phyloP scores from a whole-genome alignment of 2,797 vertebrate genomes.

The Holocentrus rufus region DNA sequence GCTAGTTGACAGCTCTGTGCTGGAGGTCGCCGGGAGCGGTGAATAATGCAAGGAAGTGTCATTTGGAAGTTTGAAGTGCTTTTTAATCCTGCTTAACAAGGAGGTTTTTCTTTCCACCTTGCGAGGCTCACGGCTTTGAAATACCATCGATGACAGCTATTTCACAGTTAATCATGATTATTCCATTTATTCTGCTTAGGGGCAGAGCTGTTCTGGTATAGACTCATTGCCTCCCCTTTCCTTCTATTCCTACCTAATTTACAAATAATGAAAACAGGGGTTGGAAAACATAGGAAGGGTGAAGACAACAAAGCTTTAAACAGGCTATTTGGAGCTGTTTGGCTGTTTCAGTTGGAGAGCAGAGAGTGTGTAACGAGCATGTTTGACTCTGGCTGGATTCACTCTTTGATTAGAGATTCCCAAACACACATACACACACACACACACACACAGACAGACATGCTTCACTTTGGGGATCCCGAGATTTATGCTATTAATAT shows the following conservation, averaged over 20 bases:
- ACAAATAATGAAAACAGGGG: constrained; percentile 10
- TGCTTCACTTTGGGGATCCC: constrained; percentile 47
- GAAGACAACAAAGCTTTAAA: constrained; percentile 5
- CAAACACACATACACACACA: background rate
- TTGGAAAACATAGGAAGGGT: background rate
- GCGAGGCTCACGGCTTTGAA: constrained; percentile 32
- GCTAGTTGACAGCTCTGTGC: constrained; percentile 59
- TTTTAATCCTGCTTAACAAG: constrained; percentile 67
- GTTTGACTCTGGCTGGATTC: constrained; percentile 27
- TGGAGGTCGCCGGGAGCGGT: constrained; percentile 55
- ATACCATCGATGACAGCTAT: constrained; percentile 48
- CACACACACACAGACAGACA: constrained; percentile 18
- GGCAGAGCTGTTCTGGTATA: constrained; percentile 33
- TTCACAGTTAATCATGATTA: constrained; percentile 54
- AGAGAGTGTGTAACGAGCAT: constrained; percentile 7
- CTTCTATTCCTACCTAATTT: constrained; percentile 4
- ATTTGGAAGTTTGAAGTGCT: constrained; percentile 55
- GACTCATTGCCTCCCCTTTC: constrained; percentile 4
- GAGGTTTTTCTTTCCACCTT: constrained; percentile 35
- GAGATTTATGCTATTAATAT: constrained; percentile 66
- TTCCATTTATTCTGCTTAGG: constrained; percentile 46
- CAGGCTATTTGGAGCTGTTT: background rate
- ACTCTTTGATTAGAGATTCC: background rate
- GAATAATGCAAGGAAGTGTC: constrained; percentile 67
- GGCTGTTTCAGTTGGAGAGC: background rate